Evolutionary conservation across 1,140 invertebrate species (phyloP), one percentile per base, ranked within the genome.

Genomic region (Drosophila tsacasi): DNA sequence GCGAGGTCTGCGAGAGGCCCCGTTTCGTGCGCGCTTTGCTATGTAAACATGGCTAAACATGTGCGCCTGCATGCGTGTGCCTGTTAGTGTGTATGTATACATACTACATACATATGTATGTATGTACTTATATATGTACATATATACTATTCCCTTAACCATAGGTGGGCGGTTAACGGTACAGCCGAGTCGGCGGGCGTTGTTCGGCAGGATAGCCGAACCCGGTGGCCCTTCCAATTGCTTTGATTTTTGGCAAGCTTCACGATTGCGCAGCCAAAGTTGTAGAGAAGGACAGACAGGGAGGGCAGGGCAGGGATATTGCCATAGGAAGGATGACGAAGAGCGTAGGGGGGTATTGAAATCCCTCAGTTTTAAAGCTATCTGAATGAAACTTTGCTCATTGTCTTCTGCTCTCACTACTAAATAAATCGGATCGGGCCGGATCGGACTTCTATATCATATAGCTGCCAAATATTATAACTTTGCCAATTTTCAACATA

Each of bases 21-120:
- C 84, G 84, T 75, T 90, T 90, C 85, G 74, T 78, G 55, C 59
- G 66, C 69, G 73, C 85, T 81, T 90, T 90, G 81, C 78, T 89
- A 84, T 90, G 78, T 89, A 89, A 89, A 78, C 84, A 91, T 63
- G 63, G 58, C 83, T 82, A 86, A 81, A 59, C 67, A 74, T 73
- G 59, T 79, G 49, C 35, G 54, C 52, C 39, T 76, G 54, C 63
- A 63, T 82, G 68, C 61, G 47, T 69, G 42, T 61, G 60, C 40
- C 52, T 40, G 50, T 59, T 49, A 12, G 46, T 25, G 57, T 58
- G 63, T 44, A 57, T 42, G 59, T 19, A 37, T 42, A 59, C 62
- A 49, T 63, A 49, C 13, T 46, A 77, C 32, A 44, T 49, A n/a
- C n/a, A n/a, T n/a, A 61, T 37, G 0, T 35, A 75, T 13, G 9